Evolutionary conservation across 2,113 vertebrate genomes (phyloP), one percentile per base, ranked within the genome.

Genomic region (Cariama cristata): DNA sequence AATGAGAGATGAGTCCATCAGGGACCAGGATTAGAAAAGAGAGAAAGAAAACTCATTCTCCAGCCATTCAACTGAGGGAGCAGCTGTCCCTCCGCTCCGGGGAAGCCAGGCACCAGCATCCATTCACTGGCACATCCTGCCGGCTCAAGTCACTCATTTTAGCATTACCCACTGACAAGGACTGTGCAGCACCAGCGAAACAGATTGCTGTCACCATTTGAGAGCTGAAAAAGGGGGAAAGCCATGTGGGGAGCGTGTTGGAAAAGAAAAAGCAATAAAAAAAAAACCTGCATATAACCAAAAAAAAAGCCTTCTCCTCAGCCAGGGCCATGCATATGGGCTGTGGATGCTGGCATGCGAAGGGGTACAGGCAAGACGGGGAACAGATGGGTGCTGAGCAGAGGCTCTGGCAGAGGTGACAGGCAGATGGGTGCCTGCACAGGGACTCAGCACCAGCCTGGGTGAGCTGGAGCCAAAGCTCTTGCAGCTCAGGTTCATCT

Each of bases 131-230:
- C 94, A 86, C 93, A 87, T 77, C 94, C 83, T 1, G 2, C 95
- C 79, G 28, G 55, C 92, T 86, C 79, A 6, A 95, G 69, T 89
- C 93, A 84, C 92, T 94, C 93, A 55, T 73, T 50, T 79, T 33
- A 85, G 88, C 88, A 26, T 81, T 22, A 72, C 76, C 77, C 92
- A 62, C 86, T 42, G 71, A 86, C 86, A 86, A 28, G 77, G 35
- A 10, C 68, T n/a, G 60, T 2, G 42, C 47, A 63, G 63, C 83
- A 71, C 72, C 74, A 26, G 49, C 3, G 4, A 42, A 93, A 86
- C 94, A 96, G 96, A 92, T 88, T 94, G 87, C 89, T 91, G 92
- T 81, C 63, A 19, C 88, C 85, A 86, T 86, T 69, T 86, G 63
- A 2, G 91, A 83, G 84, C 86, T 69, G 90, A 79, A 83, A 8